Base-by-base conservation (phyloP, 2,797 vertebrate species). In the Cercopithecus neglectus region DNA sequence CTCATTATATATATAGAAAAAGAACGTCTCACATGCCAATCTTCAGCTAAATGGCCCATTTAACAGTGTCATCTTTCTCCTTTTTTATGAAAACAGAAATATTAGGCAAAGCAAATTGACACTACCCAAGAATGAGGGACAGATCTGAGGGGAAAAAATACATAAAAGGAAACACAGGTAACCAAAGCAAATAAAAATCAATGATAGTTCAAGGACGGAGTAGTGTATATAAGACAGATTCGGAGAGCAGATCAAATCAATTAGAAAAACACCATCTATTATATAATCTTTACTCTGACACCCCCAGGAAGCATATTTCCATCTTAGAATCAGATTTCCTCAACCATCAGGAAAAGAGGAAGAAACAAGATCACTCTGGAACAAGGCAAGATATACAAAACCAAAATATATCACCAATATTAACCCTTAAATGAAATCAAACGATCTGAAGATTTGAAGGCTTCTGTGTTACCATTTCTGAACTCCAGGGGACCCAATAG, bases 1-100 rank as follows among this genome's bases (percentile, higher is more conserved):
- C 76, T 96, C 81, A 91, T 95, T 97, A 80, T 80, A 64, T 74
- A 82, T 95, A 90, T 28, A 95, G 78, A 81, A 79, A 96, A 95
- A 67, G 39, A 61, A 94, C 16, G 36, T 94, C 70, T 78, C 85
- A 67, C 57, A 79, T 14, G 75, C 61, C 70, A 81, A 86, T 94
- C 94, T 96, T 94, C 59, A 76, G 44, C 78, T 91, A 96, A 96
- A 92, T 75, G 90, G 89, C 92, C 80, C 93, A 97, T 82, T 87
- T 95, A 87, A 96, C 59, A 81, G 36, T 91, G 86, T 94, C 91
- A 96, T 94, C 96, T 55, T 91, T 96, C 59, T 67, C 61, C 53
- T 86, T 78, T 90, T 76, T 90, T 94, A 80, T 67, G 79, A 96
- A 97, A 89, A 91, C 46, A 95, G 82, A 95, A 90, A 95, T 21